A percentile compares a stretch with the other conserved stretches of the same genome.
phyloP scores from a whole-genome alignment of 2,888 invertebrate species.

The Meloe dianella region DNA sequence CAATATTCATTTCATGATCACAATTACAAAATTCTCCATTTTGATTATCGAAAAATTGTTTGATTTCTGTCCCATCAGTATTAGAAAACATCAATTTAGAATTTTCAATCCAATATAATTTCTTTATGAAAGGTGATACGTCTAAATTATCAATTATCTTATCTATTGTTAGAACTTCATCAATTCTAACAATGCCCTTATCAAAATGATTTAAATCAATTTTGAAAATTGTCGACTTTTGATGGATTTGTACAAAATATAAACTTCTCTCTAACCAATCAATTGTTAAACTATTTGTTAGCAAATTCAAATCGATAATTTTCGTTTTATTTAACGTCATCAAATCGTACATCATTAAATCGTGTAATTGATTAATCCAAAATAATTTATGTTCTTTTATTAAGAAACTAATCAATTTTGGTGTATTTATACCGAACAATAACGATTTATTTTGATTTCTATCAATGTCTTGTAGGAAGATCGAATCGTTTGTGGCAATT shows the following conservation, averaged over 20 bases:
- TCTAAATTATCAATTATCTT: conserved; percentile 71
- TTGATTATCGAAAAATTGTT: conserved; percentile 63
- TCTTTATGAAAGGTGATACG: conserved; percentile 76
- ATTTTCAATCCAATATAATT: conserved; percentile 79
- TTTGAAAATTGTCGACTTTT: conserved; percentile 66
- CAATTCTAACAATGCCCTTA: conserved; percentile 61
- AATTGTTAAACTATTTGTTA: conserved; percentile 72
- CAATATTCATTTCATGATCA: conserved; percentile 67
- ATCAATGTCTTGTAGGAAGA: conserved; percentile 80
- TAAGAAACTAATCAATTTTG: conserved; percentile 72
- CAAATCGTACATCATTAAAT: conserved; percentile 69
- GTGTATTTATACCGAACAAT: conserved; percentile 70
- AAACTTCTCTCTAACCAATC: conserved; percentile 89
- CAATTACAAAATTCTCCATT: conserved; percentile 66
- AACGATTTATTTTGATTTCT: conserved; percentile 64
- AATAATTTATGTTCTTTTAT: conserved; percentile 76
- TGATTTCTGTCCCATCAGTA: conserved; percentile 64
- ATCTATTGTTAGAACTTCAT: conserved; percentile 64
- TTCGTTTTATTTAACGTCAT: conserved; percentile 64
- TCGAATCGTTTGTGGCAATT: conserved; percentile 73
- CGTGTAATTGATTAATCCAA: conserved; percentile 82
- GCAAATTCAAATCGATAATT: conserved; percentile 65
- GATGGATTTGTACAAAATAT: conserved; percentile 75
- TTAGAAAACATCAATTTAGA: conserved; percentile 69
- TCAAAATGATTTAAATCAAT: conserved; percentile 70